phyloP scores from a whole-genome alignment of 2,797 vertebrate species.

The Darevskia mixta region DNA sequence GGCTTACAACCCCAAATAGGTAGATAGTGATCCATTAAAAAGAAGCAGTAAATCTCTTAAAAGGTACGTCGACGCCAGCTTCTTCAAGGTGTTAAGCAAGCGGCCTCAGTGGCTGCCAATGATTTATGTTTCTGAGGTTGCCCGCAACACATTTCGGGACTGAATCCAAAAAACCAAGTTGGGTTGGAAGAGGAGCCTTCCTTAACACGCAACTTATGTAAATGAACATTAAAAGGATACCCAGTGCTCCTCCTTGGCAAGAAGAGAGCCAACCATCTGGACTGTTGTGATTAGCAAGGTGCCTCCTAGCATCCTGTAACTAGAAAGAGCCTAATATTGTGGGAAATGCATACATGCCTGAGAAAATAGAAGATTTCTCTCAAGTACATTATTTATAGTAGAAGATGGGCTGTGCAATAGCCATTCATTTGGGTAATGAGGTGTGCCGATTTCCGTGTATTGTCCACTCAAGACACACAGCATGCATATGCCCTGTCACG shows the following conservation, averaged over 20 bases:
- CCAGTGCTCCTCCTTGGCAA: slow-evolving; percentile 72
- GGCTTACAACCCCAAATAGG: slow-evolving; percentile 57
- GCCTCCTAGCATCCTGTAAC: slow-evolving; percentile 67
- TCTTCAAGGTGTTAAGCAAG: slow-evolving; percentile 24
- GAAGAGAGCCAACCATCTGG: slow-evolving; percentile 62
- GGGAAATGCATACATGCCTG: slow-evolving; percentile 49
- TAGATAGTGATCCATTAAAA: slow-evolving; percentile 46
- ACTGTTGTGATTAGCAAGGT: slow-evolving; percentile 68
- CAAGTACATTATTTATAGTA: slow-evolving; percentile 67
- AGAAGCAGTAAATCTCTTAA: slow-evolving; percentile 20
- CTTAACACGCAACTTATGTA: slow-evolving; percentile 68
- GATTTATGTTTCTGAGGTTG: slow-evolving; percentile 19
- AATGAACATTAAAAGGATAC: slow-evolving; percentile 71
- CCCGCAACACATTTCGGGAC: slow-evolving; percentile 20
- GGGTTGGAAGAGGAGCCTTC: slow-evolving; percentile 53
- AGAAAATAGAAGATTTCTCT: slow-evolving; percentile 57
- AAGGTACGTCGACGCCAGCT: slow-evolving; percentile 29
- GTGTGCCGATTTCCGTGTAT: slow-evolving; percentile 64
- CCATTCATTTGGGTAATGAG: slow-evolving; percentile 73
- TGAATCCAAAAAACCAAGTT: fast-evolving
- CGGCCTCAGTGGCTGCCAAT: slow-evolving; percentile 32
- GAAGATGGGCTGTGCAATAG: slow-evolving; percentile 57
- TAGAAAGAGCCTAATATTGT: slow-evolving; percentile 61
- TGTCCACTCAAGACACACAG: slow-evolving; percentile 64
- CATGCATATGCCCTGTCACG: slow-evolving; percentile 69